A percentile compares a stretch with the other conserved stretches of the same genome.
Conservation (phyloP, 2,888 invertebrate genomes). For the Stenichneumon culpator region DNA sequence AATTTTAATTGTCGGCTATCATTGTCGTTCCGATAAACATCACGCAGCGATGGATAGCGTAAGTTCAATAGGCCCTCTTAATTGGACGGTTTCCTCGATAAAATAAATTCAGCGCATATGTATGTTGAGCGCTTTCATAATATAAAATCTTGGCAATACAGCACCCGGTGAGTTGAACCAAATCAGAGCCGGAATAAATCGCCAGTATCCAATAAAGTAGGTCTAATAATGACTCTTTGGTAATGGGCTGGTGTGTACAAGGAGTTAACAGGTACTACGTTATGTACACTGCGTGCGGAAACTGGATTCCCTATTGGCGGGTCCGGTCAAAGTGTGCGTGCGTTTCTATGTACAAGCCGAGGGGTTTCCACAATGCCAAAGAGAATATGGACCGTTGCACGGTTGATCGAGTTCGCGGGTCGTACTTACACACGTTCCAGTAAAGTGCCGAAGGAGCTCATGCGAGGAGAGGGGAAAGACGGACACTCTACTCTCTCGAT, state of each 20-base stretch:
- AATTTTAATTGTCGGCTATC: neutral
- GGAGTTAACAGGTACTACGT: slow-evolving; percentile 65
- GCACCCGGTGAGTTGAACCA: slow-evolving; percentile 29
- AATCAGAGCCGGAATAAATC: slow-evolving; percentile 58
- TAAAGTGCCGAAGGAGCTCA: slow-evolving; percentile 28
- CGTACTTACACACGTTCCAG: slow-evolving; percentile 39
- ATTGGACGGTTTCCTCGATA: slow-evolving; percentile 30
- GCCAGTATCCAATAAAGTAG: slow-evolving; percentile 60
- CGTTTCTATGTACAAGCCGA: neutral
- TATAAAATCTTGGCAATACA: slow-evolving; percentile 34
- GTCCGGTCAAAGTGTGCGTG: slow-evolving; percentile 19
- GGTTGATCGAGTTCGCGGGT: slow-evolving; percentile 51
- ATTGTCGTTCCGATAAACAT: neutral
- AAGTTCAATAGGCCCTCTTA: slow-evolving; percentile 13
- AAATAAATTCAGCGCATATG: slow-evolving; percentile 47
- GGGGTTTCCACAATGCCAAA: slow-evolving; percentile 59
- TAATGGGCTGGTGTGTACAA: slow-evolving; percentile 59
- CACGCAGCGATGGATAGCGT: neutral
- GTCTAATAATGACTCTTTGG: slow-evolving; percentile 66
- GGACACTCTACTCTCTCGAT: slow-evolving; percentile 1
- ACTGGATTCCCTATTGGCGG: slow-evolving; percentile 61
- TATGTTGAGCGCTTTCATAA: slow-evolving; percentile 34
- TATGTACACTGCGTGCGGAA: slow-evolving; percentile 62
- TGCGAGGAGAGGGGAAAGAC: slow-evolving; percentile 19
- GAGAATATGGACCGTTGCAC: slow-evolving; percentile 63